These are phyloP conservation scores for Gymnosoma rotundatum DNA, from an alignment of 2,888 invertebrate species.

Conservation along the genomic window DNA sequence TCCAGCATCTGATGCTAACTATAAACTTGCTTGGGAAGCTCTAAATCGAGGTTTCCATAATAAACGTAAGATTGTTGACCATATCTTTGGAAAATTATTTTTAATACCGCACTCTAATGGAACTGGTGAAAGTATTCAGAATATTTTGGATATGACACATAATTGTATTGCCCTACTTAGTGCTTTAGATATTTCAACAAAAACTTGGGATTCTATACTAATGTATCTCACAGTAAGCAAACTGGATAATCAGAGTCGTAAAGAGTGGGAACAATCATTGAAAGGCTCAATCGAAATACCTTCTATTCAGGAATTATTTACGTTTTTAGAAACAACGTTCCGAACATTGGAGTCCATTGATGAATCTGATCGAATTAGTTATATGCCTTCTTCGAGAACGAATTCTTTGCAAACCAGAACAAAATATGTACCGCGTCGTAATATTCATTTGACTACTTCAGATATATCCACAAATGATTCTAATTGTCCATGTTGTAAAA, in stretches of 20 bases:
- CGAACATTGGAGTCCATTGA: background rate
- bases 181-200: background rate
- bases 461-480: background rate
- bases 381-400: background rate
- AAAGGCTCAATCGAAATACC: slow-evolving; percentile 29
- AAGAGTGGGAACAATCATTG: slow-evolving; percentile 49
- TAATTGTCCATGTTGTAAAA: slow-evolving; percentile 27
- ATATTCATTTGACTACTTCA: background rate
- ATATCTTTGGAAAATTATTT: slow-evolving; percentile 30
- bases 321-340: slow-evolving; percentile 24
- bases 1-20: slow-evolving; percentile 44
- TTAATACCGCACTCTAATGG: slow-evolving; percentile 23
- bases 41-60: slow-evolving; percentile 37
- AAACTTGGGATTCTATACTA: slow-evolving; percentile 16
- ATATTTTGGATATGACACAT: slow-evolving; percentile 32
- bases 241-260: slow-evolving; percentile 35
- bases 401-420: background rate
- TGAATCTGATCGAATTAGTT: too few relatives aligned
- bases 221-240: slow-evolving; percentile 29
- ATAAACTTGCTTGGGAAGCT: slow-evolving; percentile 33
- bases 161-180: slow-evolving; percentile 35
- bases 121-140: slow-evolving; percentile 32
- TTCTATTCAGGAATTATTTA: background rate
- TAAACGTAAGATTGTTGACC: slow-evolving; percentile 34
- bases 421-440: background rate